Evolutionary conservation across 1,140 invertebrate species (phyloP).

Genomic region (Ceratina australensis): DNA sequence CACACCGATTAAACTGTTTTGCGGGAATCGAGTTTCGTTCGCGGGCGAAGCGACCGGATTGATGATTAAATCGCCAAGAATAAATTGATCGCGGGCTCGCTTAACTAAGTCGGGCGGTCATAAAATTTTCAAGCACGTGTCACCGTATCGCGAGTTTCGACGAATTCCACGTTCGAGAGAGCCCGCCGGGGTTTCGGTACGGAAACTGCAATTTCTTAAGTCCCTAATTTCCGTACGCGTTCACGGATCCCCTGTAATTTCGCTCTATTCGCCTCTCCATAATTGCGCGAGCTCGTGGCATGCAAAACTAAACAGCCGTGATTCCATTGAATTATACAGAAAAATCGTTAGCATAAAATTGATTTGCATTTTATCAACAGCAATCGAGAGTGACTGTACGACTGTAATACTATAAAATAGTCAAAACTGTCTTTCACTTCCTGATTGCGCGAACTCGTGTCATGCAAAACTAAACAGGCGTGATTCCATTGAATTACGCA

Average conservation of each 20-base stretch:
- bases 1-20: neutral
- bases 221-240: constrained; percentile 13
- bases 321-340: constrained; percentile 28
- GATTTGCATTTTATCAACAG: constrained; percentile 22
- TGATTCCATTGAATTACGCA: constrained; percentile 23
- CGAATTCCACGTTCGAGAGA: constrained; percentile 4
- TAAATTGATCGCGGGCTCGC: constrained; percentile 1
- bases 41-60: too few species aligned
- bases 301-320: constrained; percentile 10
- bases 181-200: constrained; percentile 10
- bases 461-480: constrained; percentile 3
- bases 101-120: neutral
- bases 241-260: constrained; percentile 33
- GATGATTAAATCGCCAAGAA: neutral
- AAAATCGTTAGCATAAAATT: constrained; percentile 25
- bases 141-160: neutral
- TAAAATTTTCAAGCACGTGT: neutral
- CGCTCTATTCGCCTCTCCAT: constrained; percentile 34
- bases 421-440: too few species aligned
- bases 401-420: too few species aligned
- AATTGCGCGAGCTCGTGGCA: neutral
- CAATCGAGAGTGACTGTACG: too few species aligned
- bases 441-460: too few species aligned
- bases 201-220: constrained; percentile 41
- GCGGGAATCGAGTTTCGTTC: neutral